Conservation (phyloP, 2,797 vertebrate species). For the Borostomias antarcticus region DNA sequence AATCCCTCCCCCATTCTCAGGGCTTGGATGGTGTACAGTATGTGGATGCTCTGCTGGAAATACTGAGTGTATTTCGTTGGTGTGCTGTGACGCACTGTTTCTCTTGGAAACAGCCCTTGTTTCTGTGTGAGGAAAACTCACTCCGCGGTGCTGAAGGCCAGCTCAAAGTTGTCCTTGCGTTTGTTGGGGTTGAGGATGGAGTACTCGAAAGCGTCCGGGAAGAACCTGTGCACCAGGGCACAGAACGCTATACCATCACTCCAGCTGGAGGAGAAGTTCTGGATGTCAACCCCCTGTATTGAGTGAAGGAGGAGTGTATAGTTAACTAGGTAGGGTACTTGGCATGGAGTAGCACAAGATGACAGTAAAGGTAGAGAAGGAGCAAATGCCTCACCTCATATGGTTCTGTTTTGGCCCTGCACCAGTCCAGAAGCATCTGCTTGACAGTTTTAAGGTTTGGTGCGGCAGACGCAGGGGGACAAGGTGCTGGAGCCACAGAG, state of each 20-base stretch:
- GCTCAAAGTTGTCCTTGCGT: slow-evolving; percentile 91
- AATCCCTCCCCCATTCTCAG: too few species aligned
- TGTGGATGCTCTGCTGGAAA: neutral
- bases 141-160: slow-evolving; percentile 95
- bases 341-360: neutral
- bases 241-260: slow-evolving; percentile 97
- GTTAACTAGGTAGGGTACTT: neutral
- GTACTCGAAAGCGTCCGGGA: slow-evolving; percentile 94
- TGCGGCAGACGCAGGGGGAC: slow-evolving; percentile 78
- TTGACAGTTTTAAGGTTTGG: slow-evolving; percentile 94
- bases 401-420: slow-evolving; percentile 93
- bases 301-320: neutral
- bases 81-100: neutral
- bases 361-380: slow-evolving; percentile 14
- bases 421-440: slow-evolving; percentile 99
- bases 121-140: slow-evolving; percentile 65
- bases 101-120: neutral
- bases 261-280: slow-evolving; percentile 98
- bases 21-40: too few species aligned
- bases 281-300: slow-evolving; percentile 88
- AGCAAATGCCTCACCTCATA: slow-evolving; percentile 83
- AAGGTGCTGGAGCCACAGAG: slow-evolving; percentile 65
- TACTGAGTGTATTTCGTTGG: neutral
- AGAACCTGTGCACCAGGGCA: slow-evolving; percentile 95
- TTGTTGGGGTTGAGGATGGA: slow-evolving; percentile 88